phyloP scores from a whole-genome alignment of 2,113 vertebrate species.

The Hypanus sabinus region DNA sequence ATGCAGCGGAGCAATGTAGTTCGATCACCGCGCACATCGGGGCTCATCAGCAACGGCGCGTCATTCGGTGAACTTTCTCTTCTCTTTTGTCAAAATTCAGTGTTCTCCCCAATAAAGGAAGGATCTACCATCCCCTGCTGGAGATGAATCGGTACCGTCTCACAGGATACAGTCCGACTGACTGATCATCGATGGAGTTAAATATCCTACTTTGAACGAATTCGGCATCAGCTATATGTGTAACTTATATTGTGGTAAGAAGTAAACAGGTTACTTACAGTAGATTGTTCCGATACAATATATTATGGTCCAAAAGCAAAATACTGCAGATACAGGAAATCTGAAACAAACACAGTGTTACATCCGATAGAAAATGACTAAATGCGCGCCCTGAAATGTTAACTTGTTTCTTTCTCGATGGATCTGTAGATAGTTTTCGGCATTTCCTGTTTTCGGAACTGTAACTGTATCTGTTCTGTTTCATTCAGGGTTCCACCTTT shows the following conservation, averaged over 20 bases:
- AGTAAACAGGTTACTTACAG: not conserved
- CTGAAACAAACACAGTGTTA: no score
- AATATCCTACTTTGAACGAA: not conserved
- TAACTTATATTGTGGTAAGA: not conserved
- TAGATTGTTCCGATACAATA: not conserved
- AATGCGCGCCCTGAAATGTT: no score
- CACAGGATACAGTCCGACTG: not conserved
- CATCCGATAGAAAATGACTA: no score
- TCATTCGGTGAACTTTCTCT: not conserved
- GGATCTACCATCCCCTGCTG: conserved; percentile 22
- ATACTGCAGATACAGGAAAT: no score
- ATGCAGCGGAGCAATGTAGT: not conserved
- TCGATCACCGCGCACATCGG: not conserved
- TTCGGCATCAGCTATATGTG: not conserved
- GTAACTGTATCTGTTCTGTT: not conserved
- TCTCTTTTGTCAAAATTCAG: not conserved
- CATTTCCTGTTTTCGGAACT: not conserved
- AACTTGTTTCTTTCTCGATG: no score
- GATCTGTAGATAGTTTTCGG: no score
- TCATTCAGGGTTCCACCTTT: no score
- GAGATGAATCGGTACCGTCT: not conserved
- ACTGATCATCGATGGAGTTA: not conserved
- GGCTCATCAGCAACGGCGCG: not conserved
- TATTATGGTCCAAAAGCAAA: no score
- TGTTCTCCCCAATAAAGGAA: no score